Conservation (phyloP, 2,113 vertebrate species). For the Pelecanoides urinatrix region DNA sequence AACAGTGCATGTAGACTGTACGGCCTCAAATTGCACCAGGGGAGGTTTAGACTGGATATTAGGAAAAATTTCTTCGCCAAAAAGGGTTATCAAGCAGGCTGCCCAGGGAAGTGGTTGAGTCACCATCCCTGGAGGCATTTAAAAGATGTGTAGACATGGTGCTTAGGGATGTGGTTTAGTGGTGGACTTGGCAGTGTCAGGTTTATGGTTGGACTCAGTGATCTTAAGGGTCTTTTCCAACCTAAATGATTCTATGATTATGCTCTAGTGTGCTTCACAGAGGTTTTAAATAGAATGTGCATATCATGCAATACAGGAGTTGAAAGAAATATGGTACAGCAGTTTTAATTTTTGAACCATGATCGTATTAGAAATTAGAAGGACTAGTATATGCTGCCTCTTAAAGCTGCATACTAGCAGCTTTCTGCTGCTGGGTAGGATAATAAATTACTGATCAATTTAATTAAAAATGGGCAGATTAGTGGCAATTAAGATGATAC, state of each 20-base stretch:
- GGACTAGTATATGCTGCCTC: neutral
- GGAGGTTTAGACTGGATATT: neutral
- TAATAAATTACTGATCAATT: conserved; percentile 72
- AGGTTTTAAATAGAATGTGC: neutral
- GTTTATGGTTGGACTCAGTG: accelerated
- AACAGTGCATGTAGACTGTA: neutral
- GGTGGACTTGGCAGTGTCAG: neutral
- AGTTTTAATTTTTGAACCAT: conserved; percentile 11
- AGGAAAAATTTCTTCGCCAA: neutral
- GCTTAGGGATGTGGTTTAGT: neutral
- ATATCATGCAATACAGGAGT: neutral
- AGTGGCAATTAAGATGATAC: conserved; percentile 72
- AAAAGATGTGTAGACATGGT: neutral
- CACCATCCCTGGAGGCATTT: neutral
- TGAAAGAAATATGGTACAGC: neutral
- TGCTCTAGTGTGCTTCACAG: neutral
- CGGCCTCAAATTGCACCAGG: accelerated
- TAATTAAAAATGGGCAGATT: conserved; percentile 75
- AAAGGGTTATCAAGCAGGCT: neutral
- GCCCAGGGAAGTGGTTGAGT: neutral
- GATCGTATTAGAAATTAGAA: conserved; percentile 7
- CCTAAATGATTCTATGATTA: neutral
- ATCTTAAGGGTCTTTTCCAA: neutral
- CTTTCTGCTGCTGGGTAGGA: conserved; percentile 32
- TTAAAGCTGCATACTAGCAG: conserved; percentile 28